phyloP scores from a whole-genome alignment of 2,888 invertebrate genomes.

The Acleris laterana region DNA sequence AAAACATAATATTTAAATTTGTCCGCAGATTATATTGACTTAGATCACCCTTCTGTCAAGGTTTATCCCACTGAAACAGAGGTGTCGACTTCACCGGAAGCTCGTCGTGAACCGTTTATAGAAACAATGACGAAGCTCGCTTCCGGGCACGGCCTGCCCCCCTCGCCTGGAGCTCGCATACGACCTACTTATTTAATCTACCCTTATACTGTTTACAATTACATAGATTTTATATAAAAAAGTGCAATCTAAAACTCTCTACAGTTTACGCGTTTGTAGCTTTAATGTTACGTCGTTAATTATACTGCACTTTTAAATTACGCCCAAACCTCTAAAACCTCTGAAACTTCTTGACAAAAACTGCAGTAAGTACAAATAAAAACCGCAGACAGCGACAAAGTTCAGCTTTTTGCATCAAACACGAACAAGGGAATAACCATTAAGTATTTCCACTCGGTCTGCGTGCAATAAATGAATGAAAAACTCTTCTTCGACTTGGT shows the following conservation, averaged over 20 bases:
- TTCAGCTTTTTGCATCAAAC: constrained; percentile 66
- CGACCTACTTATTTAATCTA: constrained; percentile 33
- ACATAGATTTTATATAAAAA: background rate
- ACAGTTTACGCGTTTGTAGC: background rate
- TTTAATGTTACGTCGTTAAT: constrained; percentile 7
- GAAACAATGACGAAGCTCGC: constrained; percentile 55
- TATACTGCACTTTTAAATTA: constrained; percentile 41
- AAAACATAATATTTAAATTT: too few species aligned
- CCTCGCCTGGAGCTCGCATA: constrained; percentile 38
- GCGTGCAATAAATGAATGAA: constrained; percentile 76
- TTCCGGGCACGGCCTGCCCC: constrained; percentile 38
- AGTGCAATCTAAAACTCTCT: too few species aligned
- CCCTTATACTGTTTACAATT: constrained; percentile 16
- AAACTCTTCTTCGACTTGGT: constrained; percentile 65
- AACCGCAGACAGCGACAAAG: constrained; percentile 62
- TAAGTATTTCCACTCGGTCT: constrained; percentile 69
- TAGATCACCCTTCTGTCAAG: too few species aligned
- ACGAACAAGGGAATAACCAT: constrained; percentile 70
- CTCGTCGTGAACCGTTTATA: constrained; percentile 52
- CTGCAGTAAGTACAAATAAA: constrained; percentile 62
- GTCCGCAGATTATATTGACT: too few species aligned
- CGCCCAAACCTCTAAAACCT: constrained; percentile 54
- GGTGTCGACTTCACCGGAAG: constrained; percentile 41
- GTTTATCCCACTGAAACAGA: constrained; percentile 10
- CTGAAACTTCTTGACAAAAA: constrained; percentile 57